Base-by-base conservation (phyloP, 2,797 vertebrate species). In the Hafferia zeledoni region DNA sequence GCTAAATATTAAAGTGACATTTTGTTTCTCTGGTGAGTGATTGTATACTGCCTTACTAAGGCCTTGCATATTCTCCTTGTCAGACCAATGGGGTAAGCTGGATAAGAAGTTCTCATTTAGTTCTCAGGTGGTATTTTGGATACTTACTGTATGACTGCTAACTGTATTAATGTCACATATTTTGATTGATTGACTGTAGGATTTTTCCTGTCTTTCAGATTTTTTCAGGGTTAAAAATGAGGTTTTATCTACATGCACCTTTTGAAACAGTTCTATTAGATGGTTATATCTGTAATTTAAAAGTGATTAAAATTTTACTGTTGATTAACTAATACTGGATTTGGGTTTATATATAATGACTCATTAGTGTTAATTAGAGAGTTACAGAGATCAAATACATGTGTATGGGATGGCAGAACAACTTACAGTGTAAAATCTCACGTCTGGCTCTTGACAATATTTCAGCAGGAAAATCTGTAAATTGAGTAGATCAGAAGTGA, bases 301-400 rank as follows among this genome's bases (percentile, higher is more conserved):
- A 87, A 85, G 68, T 33, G 8, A 12, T 79, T 88, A 71, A 30
- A 17, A 85, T 65, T 35, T 82, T 69, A 46, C 37, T 80, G 10
- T 79, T 60, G 14, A 4, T 50, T 76, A 61, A 68, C 43, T 59
- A 94, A 30, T 50, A 70, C 1, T 93, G 41, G 14, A 57, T 93
- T 89, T 67, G 14, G 17, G 24, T 39, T 81, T 49, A 11, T 61
- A 78, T 15, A 55, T 43, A 83, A 64, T 47, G 74, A 24, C 61
- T 65, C 47, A 19, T 61, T 15, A 72, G 24, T 87, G 91, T 77
- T 92, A 94, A 86, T 93, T 87, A 52, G 49, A 64, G 77, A 80
- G 31, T 27, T 88, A 20, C 3, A 85, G 35, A 84, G 79, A 81
- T 75, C 17, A 55, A 83, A 41, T 47, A 17, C 81, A 16, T 49